Percentiles rank a stretch among this genome's conserved stretches.
Conservation (phyloP, 2,797 vertebrate species). For the Sarcophilus harrisii region DNA sequence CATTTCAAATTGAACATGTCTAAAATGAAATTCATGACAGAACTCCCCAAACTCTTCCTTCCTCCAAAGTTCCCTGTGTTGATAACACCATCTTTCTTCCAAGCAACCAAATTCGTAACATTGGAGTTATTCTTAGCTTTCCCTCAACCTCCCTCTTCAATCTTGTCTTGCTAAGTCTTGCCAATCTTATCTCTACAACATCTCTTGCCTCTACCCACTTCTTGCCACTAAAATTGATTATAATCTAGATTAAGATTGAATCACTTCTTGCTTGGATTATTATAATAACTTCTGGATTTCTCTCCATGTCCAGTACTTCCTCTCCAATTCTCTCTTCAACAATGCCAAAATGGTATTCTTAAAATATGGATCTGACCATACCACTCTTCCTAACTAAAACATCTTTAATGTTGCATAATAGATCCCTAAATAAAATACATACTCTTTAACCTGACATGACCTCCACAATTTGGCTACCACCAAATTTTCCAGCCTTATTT, state of each 20-base stretch:
- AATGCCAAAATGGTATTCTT: not conserved
- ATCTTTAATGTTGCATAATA: not conserved
- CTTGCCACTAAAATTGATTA: not conserved
- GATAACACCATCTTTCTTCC: not conserved
- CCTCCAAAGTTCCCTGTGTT: not conserved
- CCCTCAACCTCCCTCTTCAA: not conserved
- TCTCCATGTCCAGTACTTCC: not conserved
- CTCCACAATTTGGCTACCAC: not conserved
- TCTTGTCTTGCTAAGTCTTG: not conserved
- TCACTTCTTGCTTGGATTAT: not conserved
- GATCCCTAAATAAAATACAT: not conserved
- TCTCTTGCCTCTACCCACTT: not conserved
- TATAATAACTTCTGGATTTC: not conserved
- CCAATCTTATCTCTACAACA: too few relatives aligned
- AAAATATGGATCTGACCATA: not conserved
- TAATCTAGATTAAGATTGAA: not conserved
- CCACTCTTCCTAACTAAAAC: not conserved
- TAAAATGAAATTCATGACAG: not conserved
- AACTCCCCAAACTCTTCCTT: not conserved
- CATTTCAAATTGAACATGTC: not conserved
- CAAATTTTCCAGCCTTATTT: not conserved
- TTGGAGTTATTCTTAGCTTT: not conserved
- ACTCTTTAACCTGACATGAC: not conserved
- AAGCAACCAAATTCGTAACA: not conserved
- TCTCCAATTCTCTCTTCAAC: not conserved